These are phyloP conservation scores for Megaceryle alcyon DNA, from an alignment of 2,797 vertebrate genomes.

Conservation along the genomic window DNA sequence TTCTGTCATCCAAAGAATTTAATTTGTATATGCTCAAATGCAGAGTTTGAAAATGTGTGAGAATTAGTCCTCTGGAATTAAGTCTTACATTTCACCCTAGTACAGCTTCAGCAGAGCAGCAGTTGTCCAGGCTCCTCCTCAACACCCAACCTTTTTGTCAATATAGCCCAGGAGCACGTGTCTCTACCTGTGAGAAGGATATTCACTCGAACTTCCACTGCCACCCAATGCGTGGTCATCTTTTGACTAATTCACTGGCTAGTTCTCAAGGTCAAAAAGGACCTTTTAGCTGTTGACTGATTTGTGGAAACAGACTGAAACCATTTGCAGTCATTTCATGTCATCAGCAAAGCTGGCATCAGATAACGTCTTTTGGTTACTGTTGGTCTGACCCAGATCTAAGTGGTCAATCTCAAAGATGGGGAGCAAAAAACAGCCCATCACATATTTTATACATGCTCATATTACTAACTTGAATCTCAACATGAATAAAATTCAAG, in stretches of 20 bases:
- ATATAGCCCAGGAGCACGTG: neutral
- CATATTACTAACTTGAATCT: neutral
- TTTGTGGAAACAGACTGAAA: neutral
- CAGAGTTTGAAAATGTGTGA: neutral
- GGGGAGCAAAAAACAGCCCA: neutral
- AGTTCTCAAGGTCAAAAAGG: neutral
- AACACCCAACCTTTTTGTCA: neutral
- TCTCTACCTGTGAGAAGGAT: neutral
- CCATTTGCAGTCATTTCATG: neutral
- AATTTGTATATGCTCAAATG: neutral
- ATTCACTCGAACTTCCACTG: neutral
- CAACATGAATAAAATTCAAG: neutral
- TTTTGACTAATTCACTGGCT: neutral
- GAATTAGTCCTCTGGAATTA: neutral
- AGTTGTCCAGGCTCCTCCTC: neutral
- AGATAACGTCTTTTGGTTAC: neutral
- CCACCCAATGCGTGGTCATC: neutral
- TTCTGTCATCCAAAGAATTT: neutral
- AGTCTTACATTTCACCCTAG: neutral
- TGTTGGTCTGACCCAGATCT: neutral
- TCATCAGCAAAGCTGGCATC: neutral
- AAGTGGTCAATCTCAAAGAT: neutral
- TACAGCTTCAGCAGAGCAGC: neutral
- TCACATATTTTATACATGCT: neutral
- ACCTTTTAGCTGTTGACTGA: neutral